Evolutionary conservation across 2,888 invertebrate species (phyloP), one percentile per base, ranked within the genome.

Genomic region (Criorhina ranunculi): DNA sequence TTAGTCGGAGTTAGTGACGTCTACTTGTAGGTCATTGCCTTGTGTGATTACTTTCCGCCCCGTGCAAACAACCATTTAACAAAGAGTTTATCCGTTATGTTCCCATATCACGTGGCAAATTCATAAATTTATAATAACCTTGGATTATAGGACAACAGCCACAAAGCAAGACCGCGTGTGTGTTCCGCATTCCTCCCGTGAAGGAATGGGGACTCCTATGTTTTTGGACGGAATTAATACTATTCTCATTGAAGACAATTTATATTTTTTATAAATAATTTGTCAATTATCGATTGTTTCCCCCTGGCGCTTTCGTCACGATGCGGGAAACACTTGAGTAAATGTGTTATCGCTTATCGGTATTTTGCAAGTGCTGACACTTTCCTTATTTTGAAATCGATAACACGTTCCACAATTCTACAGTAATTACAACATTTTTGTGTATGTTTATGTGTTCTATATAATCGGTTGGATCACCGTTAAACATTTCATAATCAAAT

Each of bases 211-310:
- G 17, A 46, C 24, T 24, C 24, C 24, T 5, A n/a, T 12, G 12
- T 19, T 19, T 29, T 66, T 11, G 29, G 3, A 17, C 0, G 15
- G 49, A 53, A 66, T 66, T 37, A 51, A 40, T 40, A 51, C 11
- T 51, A 40, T 51, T 66, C 37, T 29, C 19, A 46, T 19, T 33
- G 9, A 29, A 24, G 19, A 46, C 44, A 9, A 35, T 69, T 69
- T 57, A 15, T 44, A n/a, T 55, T 33, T 24, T 44, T 69, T 19
- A 29, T 57, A 35, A 59, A 59, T 70, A 70, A 57, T 70, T 57
- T 24, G 44, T 55, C 19, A 46, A 35, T 46, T 70, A 57, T 70
- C 40, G 57, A 57, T 57, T 57, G 46, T n/a, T 9, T 9, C 42
- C 17, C 15, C 8, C 17, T 24, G 24, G 24, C 42, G 17, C 42